Evolutionary conservation across 2,113 vertebrate species (phyloP).

Genomic region (Ursus arctos): DNA sequence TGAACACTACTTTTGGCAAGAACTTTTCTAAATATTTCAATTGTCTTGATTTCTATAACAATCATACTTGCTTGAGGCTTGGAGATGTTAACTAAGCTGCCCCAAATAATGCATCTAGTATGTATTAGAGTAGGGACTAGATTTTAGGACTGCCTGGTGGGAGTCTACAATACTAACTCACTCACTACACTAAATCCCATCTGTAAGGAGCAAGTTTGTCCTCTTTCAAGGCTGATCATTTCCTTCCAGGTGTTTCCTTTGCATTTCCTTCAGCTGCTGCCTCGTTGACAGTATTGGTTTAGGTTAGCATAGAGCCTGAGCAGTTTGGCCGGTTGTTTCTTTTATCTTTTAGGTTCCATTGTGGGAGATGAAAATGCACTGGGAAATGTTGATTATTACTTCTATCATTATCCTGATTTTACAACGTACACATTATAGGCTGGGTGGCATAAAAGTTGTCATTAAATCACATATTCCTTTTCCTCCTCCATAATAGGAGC

Average conservation of each 20-base stretch:
- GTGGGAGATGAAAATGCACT: background rate
- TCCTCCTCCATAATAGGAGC: background rate
- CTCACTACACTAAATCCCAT: background rate
- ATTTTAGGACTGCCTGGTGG: background rate
- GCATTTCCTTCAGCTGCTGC: background rate
- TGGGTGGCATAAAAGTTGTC: background rate
- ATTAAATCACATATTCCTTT: background rate
- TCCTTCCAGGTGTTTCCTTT: background rate
- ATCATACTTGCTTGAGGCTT: background rate
- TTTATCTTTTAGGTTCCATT: background rate
- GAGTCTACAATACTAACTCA: background rate
- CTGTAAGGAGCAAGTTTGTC: background rate
- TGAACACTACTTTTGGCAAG: background rate
- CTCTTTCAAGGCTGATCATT: background rate
- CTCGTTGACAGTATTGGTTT: background rate
- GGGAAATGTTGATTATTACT: background rate
- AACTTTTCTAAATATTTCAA: background rate
- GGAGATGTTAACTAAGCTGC: background rate
- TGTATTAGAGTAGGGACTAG: background rate
- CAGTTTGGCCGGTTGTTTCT: background rate
- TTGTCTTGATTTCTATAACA: background rate
- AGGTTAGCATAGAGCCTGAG: background rate
- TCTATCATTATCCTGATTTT: background rate
- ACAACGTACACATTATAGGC: background rate
- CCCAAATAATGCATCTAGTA: background rate